These are phyloP conservation scores for Physocephala rufipes DNA, from an alignment of 2,888 invertebrate genomes.

Conservation along the genomic window DNA sequence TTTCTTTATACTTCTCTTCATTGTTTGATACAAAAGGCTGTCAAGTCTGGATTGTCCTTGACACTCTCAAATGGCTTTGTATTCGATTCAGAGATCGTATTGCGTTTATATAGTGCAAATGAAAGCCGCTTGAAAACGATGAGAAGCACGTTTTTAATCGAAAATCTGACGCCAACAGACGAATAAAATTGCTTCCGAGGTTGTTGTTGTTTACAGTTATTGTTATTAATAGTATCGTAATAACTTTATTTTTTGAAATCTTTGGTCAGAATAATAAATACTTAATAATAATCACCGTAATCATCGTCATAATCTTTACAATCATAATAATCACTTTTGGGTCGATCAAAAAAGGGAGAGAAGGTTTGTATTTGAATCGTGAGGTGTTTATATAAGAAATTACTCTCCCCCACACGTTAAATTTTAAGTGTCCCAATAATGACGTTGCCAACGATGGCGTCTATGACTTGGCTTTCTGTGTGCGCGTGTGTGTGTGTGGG, in stretches of 20 bases:
- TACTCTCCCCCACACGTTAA: no score
- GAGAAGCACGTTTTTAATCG: constrained; percentile 54
- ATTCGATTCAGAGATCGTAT: not conserved
- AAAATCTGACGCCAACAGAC: constrained; percentile 30
- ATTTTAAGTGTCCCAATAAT: no score
- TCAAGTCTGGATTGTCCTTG: not conserved
- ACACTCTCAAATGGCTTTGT: not conserved
- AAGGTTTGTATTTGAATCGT: no score
- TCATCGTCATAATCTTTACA: not conserved
- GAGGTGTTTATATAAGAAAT: no score
- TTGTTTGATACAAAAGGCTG: not conserved
- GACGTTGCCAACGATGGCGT: not conserved
- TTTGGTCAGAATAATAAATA: constrained; percentile 15
- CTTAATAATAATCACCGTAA: constrained; percentile 32
- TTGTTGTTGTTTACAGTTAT: constrained; percentile 2
- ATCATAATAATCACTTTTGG: not conserved
- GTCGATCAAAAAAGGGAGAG: no score
- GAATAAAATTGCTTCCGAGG: constrained; percentile 15
- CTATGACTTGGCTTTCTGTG: not conserved
- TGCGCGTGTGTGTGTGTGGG: not conserved
- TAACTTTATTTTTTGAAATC: not conserved
- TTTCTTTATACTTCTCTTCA: not conserved
- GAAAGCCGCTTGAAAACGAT: constrained; percentile 26
- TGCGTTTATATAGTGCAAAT: constrained; percentile 9
- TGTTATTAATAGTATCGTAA: not conserved